These are phyloP conservation scores for Drosophila ananassae DNA, from an alignment of 1,140 invertebrate genomes.

Conservation along the genomic window DNA sequence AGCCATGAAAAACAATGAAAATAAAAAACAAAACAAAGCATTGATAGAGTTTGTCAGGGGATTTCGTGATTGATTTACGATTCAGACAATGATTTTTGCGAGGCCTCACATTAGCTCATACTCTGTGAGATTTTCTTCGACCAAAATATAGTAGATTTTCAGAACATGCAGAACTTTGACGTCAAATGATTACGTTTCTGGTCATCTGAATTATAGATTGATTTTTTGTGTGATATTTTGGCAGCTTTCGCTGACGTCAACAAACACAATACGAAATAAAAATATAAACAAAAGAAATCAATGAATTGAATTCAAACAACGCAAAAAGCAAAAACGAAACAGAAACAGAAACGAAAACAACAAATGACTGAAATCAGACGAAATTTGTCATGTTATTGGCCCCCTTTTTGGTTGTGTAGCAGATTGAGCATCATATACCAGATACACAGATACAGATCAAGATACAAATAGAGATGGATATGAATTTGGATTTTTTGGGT, in stretches of 20 bases:
- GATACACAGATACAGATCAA: conserved; percentile 22
- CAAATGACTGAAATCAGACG: conserved; percentile 21
- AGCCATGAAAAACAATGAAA: conserved; percentile 47
- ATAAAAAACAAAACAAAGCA: conserved; percentile 26
- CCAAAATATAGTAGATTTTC: neutral
- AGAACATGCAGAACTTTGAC: conserved; percentile 24
- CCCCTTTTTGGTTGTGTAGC: conserved; percentile 52
- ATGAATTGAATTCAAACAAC: conserved; percentile 44
- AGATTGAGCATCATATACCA: conserved; percentile 34
- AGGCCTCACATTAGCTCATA: conserved; percentile 21
- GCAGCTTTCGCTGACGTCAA: conserved; percentile 69
- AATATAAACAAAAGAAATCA: conserved; percentile 50
- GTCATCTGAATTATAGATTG: conserved; percentile 57
- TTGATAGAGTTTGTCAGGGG: conserved; percentile 41
- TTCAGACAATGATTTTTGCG: conserved; percentile 24
- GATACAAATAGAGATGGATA: conserved; percentile 38
- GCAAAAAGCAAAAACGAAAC: conserved; percentile 40
- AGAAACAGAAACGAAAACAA: conserved; percentile 50
- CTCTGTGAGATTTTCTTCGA: neutral
- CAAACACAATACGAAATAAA: conserved; percentile 34
- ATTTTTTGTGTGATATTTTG: conserved; percentile 38
- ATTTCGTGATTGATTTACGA: conserved; percentile 68
- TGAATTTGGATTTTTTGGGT: conserved; percentile 57
- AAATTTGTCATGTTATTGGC: conserved; percentile 60
- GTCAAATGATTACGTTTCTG: conserved; percentile 31